These are phyloP conservation scores for Neoniphon sammara DNA, from an alignment of 2,797 vertebrate genomes.

Conservation along the genomic window DNA sequence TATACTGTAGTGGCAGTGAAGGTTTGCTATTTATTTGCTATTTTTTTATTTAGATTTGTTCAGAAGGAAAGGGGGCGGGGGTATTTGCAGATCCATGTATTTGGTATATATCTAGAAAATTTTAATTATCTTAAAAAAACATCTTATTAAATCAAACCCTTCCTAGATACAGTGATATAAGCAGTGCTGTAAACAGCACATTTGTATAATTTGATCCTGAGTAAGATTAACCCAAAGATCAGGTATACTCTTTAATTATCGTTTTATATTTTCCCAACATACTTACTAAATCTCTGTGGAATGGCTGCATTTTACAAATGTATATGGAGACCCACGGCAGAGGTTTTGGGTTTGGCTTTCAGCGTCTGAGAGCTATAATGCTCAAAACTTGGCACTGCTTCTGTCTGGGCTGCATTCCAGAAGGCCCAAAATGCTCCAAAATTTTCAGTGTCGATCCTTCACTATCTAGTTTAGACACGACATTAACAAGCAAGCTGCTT, in stretches of 20 bases:
- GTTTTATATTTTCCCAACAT: conserved; percentile 46
- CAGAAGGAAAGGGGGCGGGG: conserved; percentile 7
- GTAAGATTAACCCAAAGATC: conserved; percentile 43
- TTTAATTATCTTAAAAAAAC: conserved; percentile 37
- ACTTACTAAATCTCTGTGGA: conserved; percentile 55
- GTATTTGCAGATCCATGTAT: conserved; percentile 12
- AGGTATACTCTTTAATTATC: conserved; percentile 49
- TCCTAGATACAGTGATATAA: not conserved
- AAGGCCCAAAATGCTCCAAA: conserved; percentile 58
- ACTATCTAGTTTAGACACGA: conserved; percentile 70
- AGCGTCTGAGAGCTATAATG: conserved; percentile 71
- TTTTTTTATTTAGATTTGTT: conserved; percentile 19
- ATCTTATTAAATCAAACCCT: conserved; percentile 20
- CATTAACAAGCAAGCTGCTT: conserved; percentile 70
- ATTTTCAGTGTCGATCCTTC: conserved; percentile 67
- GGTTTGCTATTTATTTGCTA: conserved; percentile 23
- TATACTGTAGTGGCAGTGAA: conserved; percentile 28
- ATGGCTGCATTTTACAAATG: conserved; percentile 54
- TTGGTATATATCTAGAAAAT: not conserved
- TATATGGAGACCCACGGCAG: conserved; percentile 51
- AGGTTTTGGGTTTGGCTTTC: conserved; percentile 68
- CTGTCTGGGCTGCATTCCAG: conserved; percentile 74
- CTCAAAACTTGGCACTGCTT: conserved; percentile 68
- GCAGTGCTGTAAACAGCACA: not conserved
- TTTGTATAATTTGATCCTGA: conserved; percentile 20